Conservation (phyloP, 2,113 vertebrate genomes). For the Lepus americanus region DNA sequence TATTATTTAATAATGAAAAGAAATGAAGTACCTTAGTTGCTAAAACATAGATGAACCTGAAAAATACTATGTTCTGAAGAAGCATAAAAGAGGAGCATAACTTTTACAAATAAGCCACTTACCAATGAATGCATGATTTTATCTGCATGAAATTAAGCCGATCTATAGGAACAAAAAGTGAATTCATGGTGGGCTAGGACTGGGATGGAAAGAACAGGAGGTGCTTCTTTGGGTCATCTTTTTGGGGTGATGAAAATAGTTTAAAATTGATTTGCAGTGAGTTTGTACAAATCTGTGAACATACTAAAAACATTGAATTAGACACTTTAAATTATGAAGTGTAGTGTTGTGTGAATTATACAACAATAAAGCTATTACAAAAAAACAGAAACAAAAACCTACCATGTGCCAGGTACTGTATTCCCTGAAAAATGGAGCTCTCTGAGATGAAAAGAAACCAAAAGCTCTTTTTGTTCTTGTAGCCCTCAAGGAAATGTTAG, state of each 20-base stretch:
- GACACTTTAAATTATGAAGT: not conserved
- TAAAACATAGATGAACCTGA: not conserved
- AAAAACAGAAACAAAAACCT: no score
- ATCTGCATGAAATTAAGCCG: not conserved
- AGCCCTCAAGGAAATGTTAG: not conserved
- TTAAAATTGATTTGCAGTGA: not conserved
- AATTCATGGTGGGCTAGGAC: not conserved
- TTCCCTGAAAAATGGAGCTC: not conserved
- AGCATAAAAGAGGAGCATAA: not conserved
- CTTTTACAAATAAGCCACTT: no score
- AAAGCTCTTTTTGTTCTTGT: not conserved
- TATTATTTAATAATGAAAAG: not conserved
- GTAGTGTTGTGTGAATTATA: not conserved
- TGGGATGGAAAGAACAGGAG: not conserved
- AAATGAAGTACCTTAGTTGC: not conserved
- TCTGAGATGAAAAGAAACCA: not conserved
- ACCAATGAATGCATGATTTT: not conserved
- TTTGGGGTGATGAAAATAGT: not conserved
- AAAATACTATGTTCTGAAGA: not conserved
- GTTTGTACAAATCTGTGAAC: not conserved
- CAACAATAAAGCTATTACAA: not conserved
- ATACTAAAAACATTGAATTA: not conserved
- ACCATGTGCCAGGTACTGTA: not conserved
- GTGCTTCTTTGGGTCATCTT: not conserved
- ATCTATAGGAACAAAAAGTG: not conserved